Evolutionary conservation across 2,888 invertebrate genomes (phyloP).

Genomic region (Tanypteryx hageni): DNA sequence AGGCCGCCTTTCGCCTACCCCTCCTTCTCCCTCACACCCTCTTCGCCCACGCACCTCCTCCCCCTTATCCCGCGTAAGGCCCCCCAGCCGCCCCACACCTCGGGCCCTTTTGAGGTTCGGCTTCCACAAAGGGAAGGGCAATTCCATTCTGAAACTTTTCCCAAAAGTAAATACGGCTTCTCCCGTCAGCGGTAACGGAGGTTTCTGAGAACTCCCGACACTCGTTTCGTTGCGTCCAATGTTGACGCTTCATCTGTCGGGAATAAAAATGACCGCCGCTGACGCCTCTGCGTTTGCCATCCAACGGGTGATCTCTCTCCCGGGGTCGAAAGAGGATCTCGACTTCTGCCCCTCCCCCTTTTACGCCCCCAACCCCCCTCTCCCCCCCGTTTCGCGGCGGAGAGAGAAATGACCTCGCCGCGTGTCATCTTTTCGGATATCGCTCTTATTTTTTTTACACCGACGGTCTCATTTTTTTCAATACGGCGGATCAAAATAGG

Average conservation of each 20-base stretch:
- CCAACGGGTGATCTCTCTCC: not conserved
- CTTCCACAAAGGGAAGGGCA: slow-evolving; percentile 9
- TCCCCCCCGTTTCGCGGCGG: not conserved
- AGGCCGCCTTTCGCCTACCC: too few relatives aligned
- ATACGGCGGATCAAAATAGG: not conserved
- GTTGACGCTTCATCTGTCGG: slow-evolving; percentile 11
- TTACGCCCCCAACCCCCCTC: too few relatives aligned
- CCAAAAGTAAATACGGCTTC: slow-evolving; percentile 18
- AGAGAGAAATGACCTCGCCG: not conserved
- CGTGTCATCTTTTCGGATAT: not conserved
- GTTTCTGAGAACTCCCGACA: slow-evolving; percentile 3
- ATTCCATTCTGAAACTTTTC: slow-evolving; percentile 24
- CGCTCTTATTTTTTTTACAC: not conserved
- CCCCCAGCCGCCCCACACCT: not conserved
- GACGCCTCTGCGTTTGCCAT: too few relatives aligned
- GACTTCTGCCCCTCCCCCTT: too few relatives aligned
- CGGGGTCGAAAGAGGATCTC: not conserved
- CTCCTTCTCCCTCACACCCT: too few relatives aligned
- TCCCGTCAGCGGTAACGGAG: slow-evolving; percentile 10
- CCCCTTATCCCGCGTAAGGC: too few relatives aligned
- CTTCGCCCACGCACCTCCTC: not conserved
- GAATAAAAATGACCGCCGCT: not conserved
- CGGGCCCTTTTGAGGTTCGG: not conserved
- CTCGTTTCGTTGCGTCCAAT: not conserved
- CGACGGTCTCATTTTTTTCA: not conserved